A percentile compares a stretch with the other conserved stretches of the same genome.
phyloP scores from a whole-genome alignment of 2,113 vertebrate genomes.

The Colinus virginianus region DNA sequence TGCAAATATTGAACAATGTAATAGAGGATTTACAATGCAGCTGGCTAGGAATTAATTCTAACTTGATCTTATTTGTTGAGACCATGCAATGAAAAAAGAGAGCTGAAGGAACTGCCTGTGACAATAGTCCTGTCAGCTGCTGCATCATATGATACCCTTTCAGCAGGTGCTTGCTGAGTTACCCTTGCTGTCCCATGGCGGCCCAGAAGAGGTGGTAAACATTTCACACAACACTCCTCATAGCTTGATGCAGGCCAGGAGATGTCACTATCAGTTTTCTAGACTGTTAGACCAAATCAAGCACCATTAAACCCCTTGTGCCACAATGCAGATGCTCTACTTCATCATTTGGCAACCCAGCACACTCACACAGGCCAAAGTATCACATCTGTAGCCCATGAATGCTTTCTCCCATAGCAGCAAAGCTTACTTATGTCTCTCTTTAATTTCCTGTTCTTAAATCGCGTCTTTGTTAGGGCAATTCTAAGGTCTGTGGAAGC shows the following conservation, averaged over 20 bases:
- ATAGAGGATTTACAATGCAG: neutral
- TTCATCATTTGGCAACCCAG: neutral
- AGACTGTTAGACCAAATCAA: neutral
- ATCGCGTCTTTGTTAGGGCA: neutral
- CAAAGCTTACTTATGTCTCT: neutral
- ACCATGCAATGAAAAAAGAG: neutral
- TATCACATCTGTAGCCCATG: neutral
- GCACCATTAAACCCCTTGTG: neutral
- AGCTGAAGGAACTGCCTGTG: neutral
- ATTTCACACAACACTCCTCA: neutral
- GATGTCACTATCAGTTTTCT: neutral
- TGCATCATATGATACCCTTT: rapidly evolving
- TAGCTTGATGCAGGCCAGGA: neutral
- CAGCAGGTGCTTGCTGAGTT: neutral
- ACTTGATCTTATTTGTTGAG: neutral
- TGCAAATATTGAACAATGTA: neutral
- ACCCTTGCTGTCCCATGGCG: neutral
- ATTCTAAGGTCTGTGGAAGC: neutral
- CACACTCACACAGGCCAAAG: neutral
- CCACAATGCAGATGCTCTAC: neutral
- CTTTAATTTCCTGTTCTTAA: neutral
- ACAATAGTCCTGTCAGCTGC: neutral
- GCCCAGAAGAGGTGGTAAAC: neutral
- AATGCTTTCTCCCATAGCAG: neutral
- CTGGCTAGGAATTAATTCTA: neutral